These are phyloP conservation scores for Cyclophora albipunctata DNA, from an alignment of 2,888 invertebrate species.

Conservation along the genomic window DNA sequence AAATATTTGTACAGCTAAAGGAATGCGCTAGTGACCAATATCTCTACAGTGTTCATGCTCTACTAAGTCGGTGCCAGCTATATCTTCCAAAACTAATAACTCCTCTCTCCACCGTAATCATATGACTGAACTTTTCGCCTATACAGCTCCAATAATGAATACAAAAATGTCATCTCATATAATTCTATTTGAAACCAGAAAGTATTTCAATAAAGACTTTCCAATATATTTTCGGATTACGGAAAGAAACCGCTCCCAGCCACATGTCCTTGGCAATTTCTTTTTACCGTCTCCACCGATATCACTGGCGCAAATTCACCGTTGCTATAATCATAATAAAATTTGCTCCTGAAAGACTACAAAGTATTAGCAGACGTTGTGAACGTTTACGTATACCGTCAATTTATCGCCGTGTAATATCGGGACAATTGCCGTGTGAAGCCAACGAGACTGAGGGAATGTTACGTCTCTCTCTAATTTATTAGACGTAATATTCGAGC, in stretches of 20 bases:
- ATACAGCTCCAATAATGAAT: no score
- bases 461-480: slow-evolving; percentile 52
- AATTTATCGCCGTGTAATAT: slow-evolving; percentile 65
- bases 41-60: no score
- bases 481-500: slow-evolving; percentile 59
- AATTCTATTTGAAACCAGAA: slow-evolving; percentile 10
- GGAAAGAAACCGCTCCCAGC: slow-evolving; percentile 12
- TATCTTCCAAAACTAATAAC: no score
- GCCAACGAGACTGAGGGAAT: slow-evolving; percentile 49
- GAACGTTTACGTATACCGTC: slow-evolving; percentile 21
- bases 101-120: no score
- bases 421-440: slow-evolving; percentile 56
- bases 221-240: slow-evolving; percentile 18
- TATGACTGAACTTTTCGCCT: no score
- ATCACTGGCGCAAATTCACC: slow-evolving; percentile 16
- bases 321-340: slow-evolving; percentile 38
- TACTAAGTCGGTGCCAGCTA: no score
- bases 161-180: neutral
- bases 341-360: slow-evolving; percentile 33
- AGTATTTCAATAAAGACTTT: slow-evolving; percentile 17
- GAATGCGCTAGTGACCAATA: no score
- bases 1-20: no score
- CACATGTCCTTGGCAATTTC: slow-evolving; percentile 18
- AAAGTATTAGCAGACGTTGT: slow-evolving; percentile 44
- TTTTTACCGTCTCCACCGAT: slow-evolving; percentile 14